These are phyloP conservation scores for Dendrolimus punctatus DNA, from an alignment of 1,140 invertebrate species.

Conservation along the genomic window DNA sequence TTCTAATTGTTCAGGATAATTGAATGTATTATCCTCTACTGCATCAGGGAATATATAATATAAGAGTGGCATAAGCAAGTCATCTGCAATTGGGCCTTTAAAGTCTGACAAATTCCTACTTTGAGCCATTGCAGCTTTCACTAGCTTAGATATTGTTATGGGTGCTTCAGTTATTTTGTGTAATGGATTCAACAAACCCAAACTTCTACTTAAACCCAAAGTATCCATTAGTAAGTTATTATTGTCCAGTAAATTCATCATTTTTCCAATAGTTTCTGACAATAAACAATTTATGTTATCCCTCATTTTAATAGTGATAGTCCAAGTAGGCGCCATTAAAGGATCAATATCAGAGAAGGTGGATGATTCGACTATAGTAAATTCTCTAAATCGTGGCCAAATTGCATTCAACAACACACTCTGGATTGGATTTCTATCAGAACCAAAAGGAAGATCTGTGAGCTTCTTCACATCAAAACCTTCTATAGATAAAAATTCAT, in stretches of 20 bases:
- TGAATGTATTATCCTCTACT: conserved; percentile 73
- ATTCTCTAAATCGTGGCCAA: conserved; percentile 90
- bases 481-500: conserved; percentile 82
- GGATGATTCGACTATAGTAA: conserved; percentile 90
- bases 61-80: conserved; percentile 83
- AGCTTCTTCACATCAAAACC: conserved; percentile 65
- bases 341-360: conserved; percentile 92
- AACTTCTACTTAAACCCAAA: conserved; percentile 52
- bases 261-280: conserved; percentile 73
- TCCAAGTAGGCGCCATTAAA: conserved; percentile 86
- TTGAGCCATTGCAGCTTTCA: conserved; percentile 58
- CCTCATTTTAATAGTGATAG: conserved; percentile 75
- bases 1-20: conserved; percentile 46
- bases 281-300: conserved; percentile 77
- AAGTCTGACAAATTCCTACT: conserved; percentile 44
- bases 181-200: conserved; percentile 56
- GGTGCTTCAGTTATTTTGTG: conserved; percentile 64
- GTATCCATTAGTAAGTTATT: conserved; percentile 53
- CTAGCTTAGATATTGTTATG: conserved; percentile 65
- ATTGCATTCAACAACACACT: conserved; percentile 87
- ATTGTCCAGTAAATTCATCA: conserved; percentile 55
- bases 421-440: conserved; percentile 84
- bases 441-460: conserved; percentile 85
- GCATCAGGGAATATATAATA: conserved; percentile 94
- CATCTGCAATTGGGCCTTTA: conserved; percentile 83